Evolutionary conservation across 2,797 vertebrate species (phyloP), one percentile per base, ranked within the genome.

Genomic region (Macroramphosus scolopax): DNA sequence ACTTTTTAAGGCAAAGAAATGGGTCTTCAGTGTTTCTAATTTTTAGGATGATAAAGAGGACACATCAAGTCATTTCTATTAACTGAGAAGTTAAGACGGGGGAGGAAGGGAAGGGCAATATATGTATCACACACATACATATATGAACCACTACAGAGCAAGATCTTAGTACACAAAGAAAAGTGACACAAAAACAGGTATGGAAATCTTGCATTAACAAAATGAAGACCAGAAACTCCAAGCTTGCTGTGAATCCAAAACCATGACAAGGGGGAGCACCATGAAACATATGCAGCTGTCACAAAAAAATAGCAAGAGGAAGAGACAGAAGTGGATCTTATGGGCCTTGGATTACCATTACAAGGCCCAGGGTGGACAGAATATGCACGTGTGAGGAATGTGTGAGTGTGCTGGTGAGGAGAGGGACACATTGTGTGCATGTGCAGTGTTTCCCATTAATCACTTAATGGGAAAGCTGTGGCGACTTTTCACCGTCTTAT

Each of bases 211-310:
- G 88, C 87, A 89, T 82, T 74, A 81, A 87, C 80, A 83, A 75
- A 88, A 87, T 64, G 34, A 82, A 82, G 73, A 85, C 81, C 89
- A 93, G 80, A 90, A 89, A 92, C 89, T 92, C 92, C 92, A 94
- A 94, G 89, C 91, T 94, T 92, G 86, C 91, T 91, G 91, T 92
- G 93, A 93, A 92, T 91, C 91, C 76, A 87, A 90, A 90, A 93
- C 92, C 89, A 94, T 93, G 92, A 96, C 89, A 90, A 91, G 91
- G 88, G 49, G 91, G 78, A 90, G 90, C 91, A 94, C 90, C 91
- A 92, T 81, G 70, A 82, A 68, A 87, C 68, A 75, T 75, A 85
- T 78, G 79, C 79, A 87, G 86, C 86, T 72, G 72, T 82, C 73
- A 85, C 79, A 67, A 84, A 80, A 77, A 74, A 59, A 80, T 30